Conservation (phyloP, 1,140 invertebrate species). For the Camponotus floridanus region DNA sequence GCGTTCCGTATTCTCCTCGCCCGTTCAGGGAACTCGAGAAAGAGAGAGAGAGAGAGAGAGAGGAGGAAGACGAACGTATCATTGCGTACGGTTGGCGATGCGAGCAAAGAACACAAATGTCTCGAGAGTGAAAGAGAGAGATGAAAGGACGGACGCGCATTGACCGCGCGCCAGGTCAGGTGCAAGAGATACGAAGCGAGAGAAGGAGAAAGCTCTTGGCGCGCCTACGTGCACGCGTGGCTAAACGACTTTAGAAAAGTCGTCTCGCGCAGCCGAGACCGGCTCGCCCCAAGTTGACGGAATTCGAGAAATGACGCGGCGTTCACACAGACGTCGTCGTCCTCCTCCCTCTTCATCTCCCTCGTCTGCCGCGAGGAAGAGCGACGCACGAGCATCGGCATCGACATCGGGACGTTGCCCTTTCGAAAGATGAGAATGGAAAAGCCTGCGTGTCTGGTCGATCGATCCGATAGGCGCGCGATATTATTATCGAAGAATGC, state of each 20-base stretch:
- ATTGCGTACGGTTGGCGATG: not conserved
- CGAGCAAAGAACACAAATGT: constrained; percentile 33
- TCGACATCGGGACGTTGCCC: constrained; percentile 59
- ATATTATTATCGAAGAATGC: not conserved
- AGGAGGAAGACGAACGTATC: not conserved
- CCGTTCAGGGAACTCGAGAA: not conserved
- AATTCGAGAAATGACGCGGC: constrained; percentile 53
- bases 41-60: not conserved
- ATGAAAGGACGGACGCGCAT: constrained; percentile 31
- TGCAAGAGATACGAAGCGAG: not conserved
- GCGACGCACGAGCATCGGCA: constrained; percentile 2
- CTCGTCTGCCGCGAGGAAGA: constrained; percentile 21
- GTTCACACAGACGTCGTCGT: not conserved
- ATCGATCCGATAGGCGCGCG: not conserved
- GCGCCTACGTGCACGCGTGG: constrained; percentile 6
- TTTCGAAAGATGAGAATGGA: constrained; percentile 56
- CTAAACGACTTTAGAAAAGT: constrained; percentile 45
- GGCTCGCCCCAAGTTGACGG: constrained; percentile 37
- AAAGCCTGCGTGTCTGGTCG: not conserved
- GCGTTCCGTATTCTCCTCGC: constrained; percentile 26
- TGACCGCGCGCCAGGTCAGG: constrained; percentile 39
- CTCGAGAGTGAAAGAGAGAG: constrained; percentile 12
- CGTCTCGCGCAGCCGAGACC: not conserved
- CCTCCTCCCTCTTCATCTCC: not conserved
- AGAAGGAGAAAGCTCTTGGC: constrained; percentile 43